These are phyloP conservation scores for Eupelmus urozonus DNA, from an alignment of 2,888 invertebrate species.

Conservation along the genomic window DNA sequence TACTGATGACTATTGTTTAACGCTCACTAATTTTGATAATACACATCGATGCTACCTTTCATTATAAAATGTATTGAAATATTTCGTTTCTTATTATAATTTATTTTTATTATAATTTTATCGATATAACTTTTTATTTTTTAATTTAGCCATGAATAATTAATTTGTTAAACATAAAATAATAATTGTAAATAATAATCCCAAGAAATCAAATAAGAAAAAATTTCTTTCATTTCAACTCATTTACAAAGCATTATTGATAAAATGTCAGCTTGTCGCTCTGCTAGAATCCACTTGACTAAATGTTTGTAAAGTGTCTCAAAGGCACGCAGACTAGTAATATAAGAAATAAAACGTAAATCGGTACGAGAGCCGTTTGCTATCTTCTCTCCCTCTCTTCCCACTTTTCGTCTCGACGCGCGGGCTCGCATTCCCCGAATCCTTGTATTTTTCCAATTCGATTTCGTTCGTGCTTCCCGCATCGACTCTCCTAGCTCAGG, in stretches of 20 bases:
- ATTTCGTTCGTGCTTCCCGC: constrained; percentile 26
- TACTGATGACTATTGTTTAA: too few species aligned
- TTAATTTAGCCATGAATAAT: too few species aligned
- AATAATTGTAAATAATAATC: too few species aligned
- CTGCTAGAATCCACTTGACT: constrained; percentile 12
- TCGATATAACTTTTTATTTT: too few species aligned
- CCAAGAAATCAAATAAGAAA: too few species aligned
- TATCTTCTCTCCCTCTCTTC: background rate
- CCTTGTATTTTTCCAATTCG: constrained; percentile 53
- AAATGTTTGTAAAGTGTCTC: constrained; percentile 35
- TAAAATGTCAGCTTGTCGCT: background rate
- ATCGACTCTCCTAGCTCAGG: constrained; percentile 12
- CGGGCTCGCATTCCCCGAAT: too few species aligned
- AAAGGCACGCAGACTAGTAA: constrained; percentile 8
- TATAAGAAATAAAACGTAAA: constrained; percentile 21
- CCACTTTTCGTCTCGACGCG: constrained; percentile 21
- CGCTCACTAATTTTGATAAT: too few species aligned
- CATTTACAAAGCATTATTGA: constrained; percentile 2
- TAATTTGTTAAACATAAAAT: too few species aligned
- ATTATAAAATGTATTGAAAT: too few species aligned
- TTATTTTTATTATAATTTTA: too few species aligned
- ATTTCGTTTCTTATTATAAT: too few species aligned
- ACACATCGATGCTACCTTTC: too few species aligned
- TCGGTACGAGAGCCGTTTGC: background rate
- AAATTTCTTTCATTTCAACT: background rate